phyloP scores from a whole-genome alignment of 2,888 invertebrate species.

The Cephus pygmeus region DNA sequence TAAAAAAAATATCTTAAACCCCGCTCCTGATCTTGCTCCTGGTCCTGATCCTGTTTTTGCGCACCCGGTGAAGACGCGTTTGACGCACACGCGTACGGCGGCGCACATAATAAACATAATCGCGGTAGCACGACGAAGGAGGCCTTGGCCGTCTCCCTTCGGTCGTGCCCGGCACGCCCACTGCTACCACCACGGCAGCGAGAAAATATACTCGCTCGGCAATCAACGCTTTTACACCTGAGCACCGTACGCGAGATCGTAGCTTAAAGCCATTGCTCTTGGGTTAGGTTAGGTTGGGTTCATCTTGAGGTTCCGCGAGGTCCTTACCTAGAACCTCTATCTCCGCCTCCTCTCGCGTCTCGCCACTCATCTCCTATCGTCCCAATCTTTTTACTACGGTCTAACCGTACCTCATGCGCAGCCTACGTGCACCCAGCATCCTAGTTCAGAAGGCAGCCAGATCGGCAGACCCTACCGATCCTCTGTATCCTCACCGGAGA shows the following conservation, averaged over 20 bases:
- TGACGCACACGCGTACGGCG: neutral
- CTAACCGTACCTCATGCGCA: neutral
- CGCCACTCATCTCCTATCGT: neutral
- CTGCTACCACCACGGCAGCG: slow-evolving; percentile 55
- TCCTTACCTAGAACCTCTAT: neutral
- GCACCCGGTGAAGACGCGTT: neutral
- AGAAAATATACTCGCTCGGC: slow-evolving; percentile 58
- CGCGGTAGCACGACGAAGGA: slow-evolving; percentile 57
- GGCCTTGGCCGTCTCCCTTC: slow-evolving; percentile 62
- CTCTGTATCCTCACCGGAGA: neutral
- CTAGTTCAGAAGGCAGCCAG: neutral
- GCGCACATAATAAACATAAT: slow-evolving; percentile 57
- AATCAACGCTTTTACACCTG: slow-evolving; percentile 64
- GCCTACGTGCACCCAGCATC: neutral
- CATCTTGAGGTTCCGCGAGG: neutral
- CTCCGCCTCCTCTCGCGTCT: neutral
- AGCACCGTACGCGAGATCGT: slow-evolving; percentile 38
- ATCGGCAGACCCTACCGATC: neutral
- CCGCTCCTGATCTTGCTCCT: slow-evolving; percentile 10
- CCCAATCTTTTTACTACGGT: neutral
- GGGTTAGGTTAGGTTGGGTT: neutral
- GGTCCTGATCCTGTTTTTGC: slow-evolving; percentile 2
- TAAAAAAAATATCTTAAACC: too few species aligned
- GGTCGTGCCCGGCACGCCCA: slow-evolving; percentile 62
- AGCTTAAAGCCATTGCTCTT: neutral